Conservation (phyloP, 2,797 vertebrate genomes). For the Dicrostonyx torquatus region DNA sequence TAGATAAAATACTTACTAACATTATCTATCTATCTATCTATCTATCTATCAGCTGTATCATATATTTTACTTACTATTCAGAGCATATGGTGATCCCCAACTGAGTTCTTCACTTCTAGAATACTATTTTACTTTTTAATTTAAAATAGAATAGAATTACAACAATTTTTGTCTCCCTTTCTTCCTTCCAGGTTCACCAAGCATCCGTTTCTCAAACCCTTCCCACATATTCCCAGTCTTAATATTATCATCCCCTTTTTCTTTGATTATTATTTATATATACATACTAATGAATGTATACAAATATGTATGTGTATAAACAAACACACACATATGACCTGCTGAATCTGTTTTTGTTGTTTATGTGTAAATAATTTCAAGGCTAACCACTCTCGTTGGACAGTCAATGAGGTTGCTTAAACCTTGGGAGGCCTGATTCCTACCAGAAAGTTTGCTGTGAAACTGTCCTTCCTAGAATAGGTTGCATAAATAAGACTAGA, state of each 20-base stretch:
- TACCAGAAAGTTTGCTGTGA: not conserved
- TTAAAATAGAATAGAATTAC: not conserved
- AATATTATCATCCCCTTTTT: not conserved
- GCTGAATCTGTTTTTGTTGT: no score
- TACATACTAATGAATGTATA: no score
- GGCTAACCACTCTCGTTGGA: not conserved
- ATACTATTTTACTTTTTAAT: not conserved
- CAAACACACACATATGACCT: not conserved
- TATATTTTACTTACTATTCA: not conserved
- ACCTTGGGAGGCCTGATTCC: no score
- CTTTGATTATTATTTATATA: not conserved
- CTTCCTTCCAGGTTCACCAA: not conserved
- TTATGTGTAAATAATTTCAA: not conserved
- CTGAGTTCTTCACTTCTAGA: not conserved
- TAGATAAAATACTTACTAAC: not conserved
- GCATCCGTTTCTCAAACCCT: rapidly evolving
- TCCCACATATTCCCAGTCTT: not conserved
- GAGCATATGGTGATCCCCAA: not conserved
- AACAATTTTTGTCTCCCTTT: not conserved
- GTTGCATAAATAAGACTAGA: not conserved
- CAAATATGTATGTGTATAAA: not conserved
- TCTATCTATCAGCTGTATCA: not conserved
- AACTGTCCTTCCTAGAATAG: not conserved
- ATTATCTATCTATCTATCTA: not conserved
- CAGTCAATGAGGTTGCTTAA: no score